phyloP scores from a whole-genome alignment of 1,140 invertebrate genomes.

The Wiebesia pumilae region DNA sequence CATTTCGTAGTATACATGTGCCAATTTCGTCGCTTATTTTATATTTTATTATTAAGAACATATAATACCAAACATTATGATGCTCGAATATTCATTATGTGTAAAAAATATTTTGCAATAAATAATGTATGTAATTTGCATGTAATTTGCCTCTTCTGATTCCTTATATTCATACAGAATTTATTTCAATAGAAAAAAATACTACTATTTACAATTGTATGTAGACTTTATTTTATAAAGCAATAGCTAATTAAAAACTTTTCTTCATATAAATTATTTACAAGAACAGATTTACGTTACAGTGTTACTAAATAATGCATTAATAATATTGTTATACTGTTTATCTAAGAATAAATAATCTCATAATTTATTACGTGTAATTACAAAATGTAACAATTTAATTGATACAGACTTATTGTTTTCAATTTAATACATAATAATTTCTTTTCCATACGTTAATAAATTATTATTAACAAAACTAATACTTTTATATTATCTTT shows the following conservation, averaged over 20 bases:
- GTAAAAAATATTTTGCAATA: neutral
- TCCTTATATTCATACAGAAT: too few relatives aligned
- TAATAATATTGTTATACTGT: too few relatives aligned
- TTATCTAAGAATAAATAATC: too few relatives aligned
- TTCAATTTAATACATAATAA: too few relatives aligned
- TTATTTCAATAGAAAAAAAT: neutral
- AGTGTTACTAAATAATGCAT: neutral
- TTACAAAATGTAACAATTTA: too few relatives aligned
- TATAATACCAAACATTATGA: neutral
- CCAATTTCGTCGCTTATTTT: neutral
- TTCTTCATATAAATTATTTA: neutral
- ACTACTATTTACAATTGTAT: neutral
- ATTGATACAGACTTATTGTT: too few relatives aligned
- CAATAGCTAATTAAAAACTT: neutral
- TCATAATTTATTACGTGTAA: too few relatives aligned
- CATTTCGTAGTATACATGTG: neutral
- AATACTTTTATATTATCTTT: neutral
- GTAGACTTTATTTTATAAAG: neutral
- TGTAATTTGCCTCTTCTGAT: neutral
- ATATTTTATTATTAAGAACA: neutral
- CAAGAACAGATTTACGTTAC: neutral
- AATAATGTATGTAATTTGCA: neutral
- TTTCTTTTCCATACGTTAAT: too few relatives aligned
- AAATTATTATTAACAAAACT: neutral
- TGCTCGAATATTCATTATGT: neutral